Conservation (phyloP, 2,113 vertebrate species). For the Candoia aspera region DNA sequence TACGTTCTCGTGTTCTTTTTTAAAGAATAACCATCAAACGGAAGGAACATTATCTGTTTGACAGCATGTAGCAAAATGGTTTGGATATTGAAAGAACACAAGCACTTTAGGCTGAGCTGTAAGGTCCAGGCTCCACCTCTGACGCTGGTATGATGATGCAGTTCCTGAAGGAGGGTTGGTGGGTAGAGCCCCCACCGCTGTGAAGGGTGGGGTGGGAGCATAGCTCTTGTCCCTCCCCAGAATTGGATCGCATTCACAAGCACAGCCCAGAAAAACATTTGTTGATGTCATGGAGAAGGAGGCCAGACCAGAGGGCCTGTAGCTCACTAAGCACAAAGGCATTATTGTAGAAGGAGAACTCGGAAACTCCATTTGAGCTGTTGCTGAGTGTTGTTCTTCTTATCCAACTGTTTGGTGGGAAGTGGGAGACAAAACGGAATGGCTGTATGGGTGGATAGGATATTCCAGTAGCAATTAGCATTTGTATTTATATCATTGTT, state of each 20-base stretch:
- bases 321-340: neutral
- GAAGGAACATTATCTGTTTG: neutral
- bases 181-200: neutral
- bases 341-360: constrained; percentile 5
- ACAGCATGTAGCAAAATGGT: neutral
- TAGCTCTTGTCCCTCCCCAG: neutral
- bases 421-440: neutral
- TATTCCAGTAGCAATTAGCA: neutral
- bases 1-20: neutral
- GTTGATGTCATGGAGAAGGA: neutral
- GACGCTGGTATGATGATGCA: neutral
- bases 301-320: neutral
- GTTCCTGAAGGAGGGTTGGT: neutral
- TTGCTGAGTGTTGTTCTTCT: neutral
- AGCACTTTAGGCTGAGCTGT: neutral
- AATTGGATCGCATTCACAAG: neutral
- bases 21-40: neutral
- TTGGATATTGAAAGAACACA: neutral
- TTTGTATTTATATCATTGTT: neutral
- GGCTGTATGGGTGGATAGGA: neutral
- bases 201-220: neutral
- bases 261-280: neutral
- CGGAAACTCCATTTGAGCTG: neutral
- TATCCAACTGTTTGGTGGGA: neutral
- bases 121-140: too few relatives aligned